These are phyloP conservation scores for Azemiops feae DNA, from an alignment of 2,113 vertebrate species.

Conservation along the genomic window DNA sequence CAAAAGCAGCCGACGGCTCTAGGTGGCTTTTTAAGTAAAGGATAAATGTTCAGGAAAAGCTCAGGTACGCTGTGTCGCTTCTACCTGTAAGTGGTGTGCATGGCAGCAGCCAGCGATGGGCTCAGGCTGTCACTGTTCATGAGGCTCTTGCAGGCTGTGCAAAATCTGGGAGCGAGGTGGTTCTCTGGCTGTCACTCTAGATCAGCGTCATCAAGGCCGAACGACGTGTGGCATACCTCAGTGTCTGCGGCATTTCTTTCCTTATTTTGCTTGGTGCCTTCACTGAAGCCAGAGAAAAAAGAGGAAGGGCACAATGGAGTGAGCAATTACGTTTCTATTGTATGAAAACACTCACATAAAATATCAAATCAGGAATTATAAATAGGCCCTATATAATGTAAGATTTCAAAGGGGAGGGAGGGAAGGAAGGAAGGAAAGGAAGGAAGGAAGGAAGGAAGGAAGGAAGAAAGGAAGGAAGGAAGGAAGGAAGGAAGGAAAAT, in stretches of 20 bases:
- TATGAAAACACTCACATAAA: not conserved
- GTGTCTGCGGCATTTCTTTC: not conserved
- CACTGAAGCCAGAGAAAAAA: no score
- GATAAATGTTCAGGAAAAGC: not conserved
- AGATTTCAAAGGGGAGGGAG: no score
- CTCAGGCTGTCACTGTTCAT: not conserved
- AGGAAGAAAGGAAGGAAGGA: no score
- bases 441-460: not conserved
- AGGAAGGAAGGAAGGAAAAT: no score
- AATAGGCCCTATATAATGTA: no score
- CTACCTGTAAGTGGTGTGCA: not conserved
- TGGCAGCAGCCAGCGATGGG: not conserved
- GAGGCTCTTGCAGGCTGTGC: not conserved
- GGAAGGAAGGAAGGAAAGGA: not conserved
- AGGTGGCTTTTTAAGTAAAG: no score
- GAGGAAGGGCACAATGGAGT: not conserved
- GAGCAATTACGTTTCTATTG: not conserved
- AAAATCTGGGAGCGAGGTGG: not conserved
- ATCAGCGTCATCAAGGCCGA: not conserved
- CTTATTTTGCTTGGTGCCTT: not conserved
- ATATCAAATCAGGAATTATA: not conserved
- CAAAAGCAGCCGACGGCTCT: not conserved
- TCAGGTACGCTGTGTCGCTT: not conserved
- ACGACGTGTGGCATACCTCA: not conserved
- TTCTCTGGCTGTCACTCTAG: not conserved